Base-by-base conservation (phyloP, 2,797 vertebrate genomes). In the Myioborus miniatus region DNA sequence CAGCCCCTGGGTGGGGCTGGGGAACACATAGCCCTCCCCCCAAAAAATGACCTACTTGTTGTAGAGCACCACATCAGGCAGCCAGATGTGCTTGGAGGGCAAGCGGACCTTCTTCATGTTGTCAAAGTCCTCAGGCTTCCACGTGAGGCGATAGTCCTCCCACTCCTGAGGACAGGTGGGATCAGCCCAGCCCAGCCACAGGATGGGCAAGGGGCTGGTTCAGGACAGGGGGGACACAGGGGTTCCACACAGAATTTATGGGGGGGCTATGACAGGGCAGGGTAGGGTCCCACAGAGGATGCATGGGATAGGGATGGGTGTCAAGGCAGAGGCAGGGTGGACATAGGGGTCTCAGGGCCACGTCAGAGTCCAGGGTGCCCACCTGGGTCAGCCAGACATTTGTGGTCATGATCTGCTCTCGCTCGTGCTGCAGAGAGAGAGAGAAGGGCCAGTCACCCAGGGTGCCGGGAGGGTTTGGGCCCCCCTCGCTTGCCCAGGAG, bases 341-440 rank as follows among this genome's bases (percentile, higher is more conserved):
- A 65, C 7, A 44, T 1, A 3, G 20, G 43, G n/a, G 26, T 9
- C 23, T 21, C 10, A 5, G 23, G 21, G 49, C 43, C 32, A 36
- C 0, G 0, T 16, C 47, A 15, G 43, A 19, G 49, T 22, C 37
- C 56, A 26, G n/a, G 17, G 37, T 65, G 94, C 98, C 98, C 92
- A 99, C 99, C 99, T 99, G 99, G 22, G 99, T 99, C 70, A 99
- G 98, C 99, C 99, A 99, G 84, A 99, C 99, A 3, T 99, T 99
- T 12, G 99, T 99, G 64, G 99, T 99, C 99, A 99, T 99, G 97
- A 99, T 98, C 98, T 99, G 99, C 88, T 99, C 99, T 96, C 99
- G 97, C 95, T 99, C 99, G 6, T 99, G 99, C 99, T 99, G 97
- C 46, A 84, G 86, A 67, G 88, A 69, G 79, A 89, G 68, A 97